Percentiles rank a stretch among this genome's conserved stretches.
Conservation (phyloP, 2,888 invertebrate species). For the Pegoplata infirma region DNA sequence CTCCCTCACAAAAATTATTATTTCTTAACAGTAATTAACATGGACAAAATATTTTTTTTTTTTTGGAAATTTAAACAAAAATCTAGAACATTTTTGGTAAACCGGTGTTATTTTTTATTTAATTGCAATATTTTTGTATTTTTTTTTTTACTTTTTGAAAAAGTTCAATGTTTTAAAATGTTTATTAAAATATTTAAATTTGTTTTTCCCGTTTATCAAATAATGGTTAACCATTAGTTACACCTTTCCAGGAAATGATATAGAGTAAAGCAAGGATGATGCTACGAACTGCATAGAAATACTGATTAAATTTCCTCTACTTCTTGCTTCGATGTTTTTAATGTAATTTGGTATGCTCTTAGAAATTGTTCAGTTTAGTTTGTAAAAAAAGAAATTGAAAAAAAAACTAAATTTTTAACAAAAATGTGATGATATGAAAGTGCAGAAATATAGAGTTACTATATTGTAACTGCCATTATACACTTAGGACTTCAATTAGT, state of each 20-base stretch:
- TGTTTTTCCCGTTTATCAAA: too few relatives aligned
- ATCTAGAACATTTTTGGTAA: too few relatives aligned
- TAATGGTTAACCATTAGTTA: too few relatives aligned
- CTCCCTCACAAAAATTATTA: too few relatives aligned
- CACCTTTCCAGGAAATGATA: not conserved
- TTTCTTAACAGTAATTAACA: too few relatives aligned
- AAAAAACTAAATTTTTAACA: not conserved
- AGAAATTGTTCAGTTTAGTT: not conserved
- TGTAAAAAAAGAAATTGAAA: not conserved
- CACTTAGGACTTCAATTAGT: conserved; percentile 31
- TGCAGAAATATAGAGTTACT: conserved; percentile 22
- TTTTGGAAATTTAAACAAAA: too few relatives aligned
- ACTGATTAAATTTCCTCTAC: conserved; percentile 49
- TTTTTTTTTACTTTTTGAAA: too few relatives aligned
- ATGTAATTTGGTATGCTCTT: conserved; percentile 22
- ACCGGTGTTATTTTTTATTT: too few relatives aligned
- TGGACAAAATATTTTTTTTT: too few relatives aligned
- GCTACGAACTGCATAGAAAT: conserved; percentile 33
- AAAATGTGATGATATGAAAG: not conserved
- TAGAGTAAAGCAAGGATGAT: conserved; percentile 3
- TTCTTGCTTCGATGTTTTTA: conserved; percentile 32
- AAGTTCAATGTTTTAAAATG: too few relatives aligned
- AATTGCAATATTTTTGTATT: too few relatives aligned
- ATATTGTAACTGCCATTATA: conserved; percentile 3
- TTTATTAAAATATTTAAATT: too few relatives aligned